A percentile compares a stretch with the other conserved stretches of the same genome.
Evolutionary conservation across 2,797 vertebrate genomes (phyloP).

Genomic region (Sylvilagus floridanus): DNA sequence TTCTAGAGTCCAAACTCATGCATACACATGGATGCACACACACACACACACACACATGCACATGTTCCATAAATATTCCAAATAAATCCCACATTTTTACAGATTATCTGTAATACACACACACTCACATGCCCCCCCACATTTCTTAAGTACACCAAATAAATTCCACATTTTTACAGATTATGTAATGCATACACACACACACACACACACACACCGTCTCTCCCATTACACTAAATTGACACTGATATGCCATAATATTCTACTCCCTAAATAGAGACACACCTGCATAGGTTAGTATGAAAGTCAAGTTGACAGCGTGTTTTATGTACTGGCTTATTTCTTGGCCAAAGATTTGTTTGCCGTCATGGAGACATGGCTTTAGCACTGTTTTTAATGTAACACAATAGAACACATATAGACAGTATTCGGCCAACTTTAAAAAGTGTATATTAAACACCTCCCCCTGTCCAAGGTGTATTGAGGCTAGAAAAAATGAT

Average conservation of each 20-base stretch:
- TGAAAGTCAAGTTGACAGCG: constrained; percentile 74
- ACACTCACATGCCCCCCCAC: background rate
- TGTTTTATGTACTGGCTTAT: constrained; percentile 75
- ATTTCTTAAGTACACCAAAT: background rate
- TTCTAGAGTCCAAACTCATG: background rate
- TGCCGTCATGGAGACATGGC: constrained; percentile 67
- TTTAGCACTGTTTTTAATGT: constrained; percentile 77
- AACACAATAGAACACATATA: constrained; percentile 78
- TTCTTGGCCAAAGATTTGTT: constrained; percentile 77
- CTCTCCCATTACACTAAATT: background rate
- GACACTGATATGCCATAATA: constrained; percentile 62
- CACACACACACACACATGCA: too few species aligned
- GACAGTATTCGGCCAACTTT: constrained; percentile 63
- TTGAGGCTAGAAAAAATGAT: constrained; percentile 28
- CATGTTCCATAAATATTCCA: background rate
- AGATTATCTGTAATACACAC: constrained; percentile 27
- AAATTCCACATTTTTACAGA: constrained; percentile 30
- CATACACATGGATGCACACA: too few species aligned
- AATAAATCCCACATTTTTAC: constrained; percentile 14
- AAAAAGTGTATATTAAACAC: constrained; percentile 82
- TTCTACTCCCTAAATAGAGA: constrained; percentile 58
- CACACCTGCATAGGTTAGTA: constrained; percentile 68
- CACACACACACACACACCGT: background rate
- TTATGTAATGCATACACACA: background rate
- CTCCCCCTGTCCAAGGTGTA: constrained; percentile 68